A percentile compares a stretch with the other conserved stretches of the same genome.
Evolutionary conservation across 2,113 vertebrate species (phyloP).

Genomic region (Pan paniscus): DNA sequence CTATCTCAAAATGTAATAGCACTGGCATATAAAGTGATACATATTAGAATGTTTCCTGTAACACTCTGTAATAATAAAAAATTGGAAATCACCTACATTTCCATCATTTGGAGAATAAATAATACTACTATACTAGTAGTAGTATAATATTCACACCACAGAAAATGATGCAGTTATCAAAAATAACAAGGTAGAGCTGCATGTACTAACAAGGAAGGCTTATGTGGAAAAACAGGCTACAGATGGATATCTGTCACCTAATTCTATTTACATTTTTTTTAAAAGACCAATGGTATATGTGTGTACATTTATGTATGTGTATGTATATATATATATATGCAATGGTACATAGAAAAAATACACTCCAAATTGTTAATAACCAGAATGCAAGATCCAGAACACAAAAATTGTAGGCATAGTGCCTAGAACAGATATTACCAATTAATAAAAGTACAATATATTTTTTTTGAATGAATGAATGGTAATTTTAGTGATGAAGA

Average conservation of each 20-base stretch:
- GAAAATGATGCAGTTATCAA: background rate
- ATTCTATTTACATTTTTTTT: background rate
- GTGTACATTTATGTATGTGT: too few relatives aligned
- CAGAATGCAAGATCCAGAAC: background rate
- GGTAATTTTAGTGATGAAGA: background rate
- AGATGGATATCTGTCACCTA: background rate
- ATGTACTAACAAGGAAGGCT: background rate
- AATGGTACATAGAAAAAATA: background rate
- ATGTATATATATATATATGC: too few relatives aligned
- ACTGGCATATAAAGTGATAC: background rate
- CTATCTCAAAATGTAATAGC: background rate
- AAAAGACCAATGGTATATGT: background rate
- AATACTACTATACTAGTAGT: background rate
- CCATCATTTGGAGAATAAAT: background rate
- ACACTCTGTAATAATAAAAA: background rate
- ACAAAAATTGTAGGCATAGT: background rate
- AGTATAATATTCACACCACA: background rate
- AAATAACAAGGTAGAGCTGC: background rate
- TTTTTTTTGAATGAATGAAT: background rate
- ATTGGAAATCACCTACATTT: background rate
- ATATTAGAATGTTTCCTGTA: background rate
- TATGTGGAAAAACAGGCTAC: background rate
- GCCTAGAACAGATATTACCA: background rate
- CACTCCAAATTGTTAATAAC: background rate
- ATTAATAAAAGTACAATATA: background rate